phyloP scores from a whole-genome alignment of 2,888 invertebrate species.

The Luperina testacea region DNA sequence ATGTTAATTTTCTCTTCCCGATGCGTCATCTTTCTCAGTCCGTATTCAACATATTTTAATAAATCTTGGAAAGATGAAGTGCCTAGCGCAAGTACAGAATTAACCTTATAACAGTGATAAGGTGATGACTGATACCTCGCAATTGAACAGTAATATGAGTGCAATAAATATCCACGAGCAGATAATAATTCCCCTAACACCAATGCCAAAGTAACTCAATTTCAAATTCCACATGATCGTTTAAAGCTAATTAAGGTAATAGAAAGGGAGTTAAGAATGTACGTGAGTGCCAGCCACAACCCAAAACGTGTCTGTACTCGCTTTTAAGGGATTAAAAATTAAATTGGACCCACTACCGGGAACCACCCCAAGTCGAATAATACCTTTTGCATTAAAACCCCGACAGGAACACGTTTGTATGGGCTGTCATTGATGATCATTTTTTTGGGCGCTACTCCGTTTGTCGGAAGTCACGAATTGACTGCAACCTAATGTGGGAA shows the following conservation, averaged over 20 bases:
- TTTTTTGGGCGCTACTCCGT: constrained; percentile 61
- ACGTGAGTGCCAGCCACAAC: constrained; percentile 45
- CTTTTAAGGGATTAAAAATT: constrained; percentile 63
- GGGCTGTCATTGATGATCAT: constrained; percentile 61
- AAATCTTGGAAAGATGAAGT: constrained; percentile 5
- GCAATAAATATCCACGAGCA: constrained; percentile 28
- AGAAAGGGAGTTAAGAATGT: constrained; percentile 51
- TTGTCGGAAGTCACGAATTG: constrained; percentile 73
- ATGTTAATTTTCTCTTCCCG: too few species aligned
- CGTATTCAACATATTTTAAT: background rate
- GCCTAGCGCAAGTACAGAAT: constrained; percentile 12
- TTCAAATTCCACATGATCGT: constrained; percentile 50
- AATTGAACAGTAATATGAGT: constrained; percentile 18
- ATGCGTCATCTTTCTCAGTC: constrained; percentile 13
- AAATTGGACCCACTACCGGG: constrained; percentile 61
- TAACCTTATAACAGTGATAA: background rate
- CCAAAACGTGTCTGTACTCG: constrained; percentile 58
- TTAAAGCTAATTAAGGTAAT: constrained; percentile 61
- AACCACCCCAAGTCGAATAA: constrained; percentile 69
- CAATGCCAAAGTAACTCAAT: constrained; percentile 42
- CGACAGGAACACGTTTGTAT: constrained; percentile 68
- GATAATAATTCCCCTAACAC: constrained; percentile 35
- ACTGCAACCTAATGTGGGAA: constrained; percentile 63
- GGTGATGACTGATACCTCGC: constrained; percentile 14
- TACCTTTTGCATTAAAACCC: constrained; percentile 62